Evolutionary conservation across 2,888 invertebrate species (phyloP), one percentile per base, ranked within the genome.

Genomic region (Mythimna loreyi): DNA sequence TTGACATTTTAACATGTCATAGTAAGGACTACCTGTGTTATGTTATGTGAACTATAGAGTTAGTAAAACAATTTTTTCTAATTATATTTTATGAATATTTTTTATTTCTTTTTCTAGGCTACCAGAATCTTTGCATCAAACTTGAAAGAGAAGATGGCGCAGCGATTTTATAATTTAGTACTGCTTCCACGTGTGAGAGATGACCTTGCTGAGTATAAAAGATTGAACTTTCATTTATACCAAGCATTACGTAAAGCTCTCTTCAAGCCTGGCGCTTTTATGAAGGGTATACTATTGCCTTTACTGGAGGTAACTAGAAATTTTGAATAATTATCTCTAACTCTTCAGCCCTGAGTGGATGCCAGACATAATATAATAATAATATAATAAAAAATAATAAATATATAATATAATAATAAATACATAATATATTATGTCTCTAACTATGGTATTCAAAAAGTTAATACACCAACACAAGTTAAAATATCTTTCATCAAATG

Each of bases 51-150:
- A n/a, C n/a, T n/a, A n/a, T n/a, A n/a, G n/a, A n/a, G n/a, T n/a
- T n/a, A n/a, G n/a, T n/a, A n/a, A n/a, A n/a, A n/a, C n/a, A 40
- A 40, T 19, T 0, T 2, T 40, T 8, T 8, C 28, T 19, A 40
- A 16, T 19, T 0, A 1, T 40, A 11, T 6, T 47, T 19, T 43
- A 23, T 13, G 6, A 16, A 40, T 4, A 33, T 8, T 7, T 16
- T 40, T 16, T 16, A 60, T 60, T 0, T 53, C n/a, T 56, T 19
- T 63, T 66, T 81, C 21, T 77, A 98, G 95, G 99, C 98, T 0
- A 99, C 98, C 0, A 96, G 99, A 89, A 98, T 99, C 85, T 99
- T 99, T 92, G 98, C 99, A n/a, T 99, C 99, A 0, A 99, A 99
- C 92, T 96, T 99, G 45, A 99, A 99, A 87, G 99, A 99, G 81